Evolutionary conservation across 2,797 vertebrate species (phyloP), one percentile per base, ranked within the genome.

Genomic region (Chaunax sp.): DNA sequence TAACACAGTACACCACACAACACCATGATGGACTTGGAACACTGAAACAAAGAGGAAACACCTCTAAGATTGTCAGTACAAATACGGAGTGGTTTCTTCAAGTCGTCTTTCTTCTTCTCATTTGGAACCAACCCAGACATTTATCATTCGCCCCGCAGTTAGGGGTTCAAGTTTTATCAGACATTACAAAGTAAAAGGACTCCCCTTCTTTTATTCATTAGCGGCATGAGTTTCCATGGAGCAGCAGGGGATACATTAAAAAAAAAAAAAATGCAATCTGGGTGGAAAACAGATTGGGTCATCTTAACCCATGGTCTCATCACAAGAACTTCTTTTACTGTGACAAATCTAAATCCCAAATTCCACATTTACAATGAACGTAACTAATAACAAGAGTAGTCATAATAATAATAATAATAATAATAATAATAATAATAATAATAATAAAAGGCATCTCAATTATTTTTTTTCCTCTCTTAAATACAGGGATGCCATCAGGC

Each of bases 371-470:
- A 91, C 78, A 89, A 78, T 75, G 23, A 81, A 82, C 75, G 71
- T 59, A 89, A 87, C 75, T 59, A 77, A 82, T 81, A 81, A 76
- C 70, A 80, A 79, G 59, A 88, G 73, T 74, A 83, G 56, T 88
- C 74, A 61, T 78, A 61, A 81, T 69, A 82, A 84, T 79, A 84
- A 89, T 78, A 61, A 81, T 69, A 83, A 84, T 80, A 83, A 89
- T n/a, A n/a, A n/a, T n/a, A n/a, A n/a, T n/a, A n/a, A n/a, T n/a
- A n/a, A n/a, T n/a, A n/a, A n/a, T n/a, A n/a, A n/a, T 78, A 60
- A 81, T 69, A 83, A 84, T 80, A 83, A 89, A 93, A 94, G 92
- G 92, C 92, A 86, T 91, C 91, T 89, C 78, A 84, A 85, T 84
- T 75, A 86, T 69, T 60, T 40, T 40, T 62, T 53, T 30, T 30